These are phyloP conservation scores for Coregonus clupeaformis DNA, from an alignment of 2,113 vertebrate species.

Conservation along the genomic window DNA sequence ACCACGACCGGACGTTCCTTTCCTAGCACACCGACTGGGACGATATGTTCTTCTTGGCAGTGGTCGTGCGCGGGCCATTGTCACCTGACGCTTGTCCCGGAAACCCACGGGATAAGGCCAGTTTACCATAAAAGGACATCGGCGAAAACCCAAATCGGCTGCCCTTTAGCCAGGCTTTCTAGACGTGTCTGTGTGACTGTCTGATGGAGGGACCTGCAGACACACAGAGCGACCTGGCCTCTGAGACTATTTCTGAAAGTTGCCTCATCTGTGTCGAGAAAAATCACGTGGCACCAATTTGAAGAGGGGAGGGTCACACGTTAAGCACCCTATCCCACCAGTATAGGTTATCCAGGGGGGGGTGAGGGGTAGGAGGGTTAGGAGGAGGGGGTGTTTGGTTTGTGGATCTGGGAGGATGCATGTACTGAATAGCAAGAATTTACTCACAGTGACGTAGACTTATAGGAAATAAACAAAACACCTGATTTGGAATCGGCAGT, in stretches of 20 bases:
- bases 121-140: slow-evolving; percentile 10
- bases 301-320: not conserved
- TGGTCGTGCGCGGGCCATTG: not conserved
- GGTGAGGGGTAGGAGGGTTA: not conserved
- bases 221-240: not conserved
- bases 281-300: not conserved
- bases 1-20: slow-evolving; percentile 8
- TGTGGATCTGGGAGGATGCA: not conserved
- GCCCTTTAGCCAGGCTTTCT: not conserved
- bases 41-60: slow-evolving; percentile 22
- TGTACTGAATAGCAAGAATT: not conserved
- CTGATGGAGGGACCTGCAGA: not conserved
- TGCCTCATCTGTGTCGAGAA: not conserved
- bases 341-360: not conserved
- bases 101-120: slow-evolving; percentile 13
- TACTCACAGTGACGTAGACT: not conserved
- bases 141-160: not conserved
- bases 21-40: not conserved
- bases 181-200: not conserved
- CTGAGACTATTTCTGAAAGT: slow-evolving; percentile 34
- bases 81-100: slow-evolving; percentile 18
- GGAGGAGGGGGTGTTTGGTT: not conserved
- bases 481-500: not conserved
- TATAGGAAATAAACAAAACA: not conserved
- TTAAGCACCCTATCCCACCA: not conserved